Conservation (phyloP, 2,113 vertebrate genomes). For the Thamnophis sirtalis region DNA sequence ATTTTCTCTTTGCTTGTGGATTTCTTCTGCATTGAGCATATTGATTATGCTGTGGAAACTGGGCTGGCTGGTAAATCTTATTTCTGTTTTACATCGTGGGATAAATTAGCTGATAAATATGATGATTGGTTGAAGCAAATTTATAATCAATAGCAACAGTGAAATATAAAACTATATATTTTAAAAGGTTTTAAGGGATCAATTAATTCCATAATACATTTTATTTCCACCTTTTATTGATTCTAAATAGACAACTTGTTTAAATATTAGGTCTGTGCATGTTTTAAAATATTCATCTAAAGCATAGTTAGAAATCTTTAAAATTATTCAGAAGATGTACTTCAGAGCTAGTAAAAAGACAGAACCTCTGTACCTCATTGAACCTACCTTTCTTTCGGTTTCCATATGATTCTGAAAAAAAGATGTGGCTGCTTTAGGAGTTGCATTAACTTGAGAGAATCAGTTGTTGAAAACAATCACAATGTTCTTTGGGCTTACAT, state of each 20-base stretch:
- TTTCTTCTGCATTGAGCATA: constrained; percentile 96
- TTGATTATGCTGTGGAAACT: constrained; percentile 97
- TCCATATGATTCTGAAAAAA: background rate
- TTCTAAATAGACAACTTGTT: background rate
- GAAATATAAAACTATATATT: background rate
- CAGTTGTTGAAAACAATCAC: background rate
- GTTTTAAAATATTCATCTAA: background rate
- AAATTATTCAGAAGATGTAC: background rate
- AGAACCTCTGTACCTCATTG: background rate
- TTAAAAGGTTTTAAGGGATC: background rate
- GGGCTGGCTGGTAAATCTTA: constrained; percentile 85
- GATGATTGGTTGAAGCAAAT: background rate
- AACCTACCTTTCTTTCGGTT: background rate
- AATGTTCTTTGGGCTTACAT: background rate
- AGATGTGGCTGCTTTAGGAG: background rate
- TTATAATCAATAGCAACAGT: background rate
- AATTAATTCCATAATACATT: background rate
- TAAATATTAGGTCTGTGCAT: background rate
- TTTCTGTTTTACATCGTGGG: background rate
- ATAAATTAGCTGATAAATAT: background rate
- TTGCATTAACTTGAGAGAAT: background rate
- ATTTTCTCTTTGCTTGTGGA: constrained; percentile 97
- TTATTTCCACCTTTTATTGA: background rate
- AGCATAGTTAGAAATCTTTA: background rate
- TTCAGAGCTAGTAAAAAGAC: background rate